phyloP scores from a whole-genome alignment of 2,888 invertebrate genomes.

The Ommatoiulus sabulosus region DNA sequence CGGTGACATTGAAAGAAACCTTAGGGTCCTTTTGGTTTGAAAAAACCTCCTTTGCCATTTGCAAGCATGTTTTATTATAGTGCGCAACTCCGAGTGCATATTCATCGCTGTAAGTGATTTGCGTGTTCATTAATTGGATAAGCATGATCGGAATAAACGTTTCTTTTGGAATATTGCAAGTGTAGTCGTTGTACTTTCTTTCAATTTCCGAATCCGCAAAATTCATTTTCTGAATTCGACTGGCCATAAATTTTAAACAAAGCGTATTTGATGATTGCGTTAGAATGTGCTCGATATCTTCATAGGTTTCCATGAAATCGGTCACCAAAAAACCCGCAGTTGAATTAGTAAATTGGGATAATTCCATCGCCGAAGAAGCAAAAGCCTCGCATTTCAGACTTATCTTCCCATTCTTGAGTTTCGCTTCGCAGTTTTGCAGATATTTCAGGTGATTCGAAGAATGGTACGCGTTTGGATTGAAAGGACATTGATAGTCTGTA shows the following conservation, averaged over 20 bases:
- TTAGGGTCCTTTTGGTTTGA: neutral
- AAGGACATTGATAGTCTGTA: neutral
- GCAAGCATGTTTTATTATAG: neutral
- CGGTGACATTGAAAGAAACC: neutral
- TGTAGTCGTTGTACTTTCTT: constrained; percentile 6
- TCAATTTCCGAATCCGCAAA: neutral
- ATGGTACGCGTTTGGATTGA: neutral
- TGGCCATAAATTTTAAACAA: constrained; percentile 25
- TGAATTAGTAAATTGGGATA: constrained; percentile 3
- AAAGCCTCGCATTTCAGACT: constrained; percentile 8
- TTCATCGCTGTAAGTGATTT: neutral
- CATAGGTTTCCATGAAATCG: constrained; percentile 16
- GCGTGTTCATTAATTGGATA: constrained; percentile 10
- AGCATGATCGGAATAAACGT: constrained; percentile 42
- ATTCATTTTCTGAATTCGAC: neutral
- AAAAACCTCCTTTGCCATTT: neutral
- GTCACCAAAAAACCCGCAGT: constrained; percentile 30
- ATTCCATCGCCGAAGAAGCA: constrained; percentile 24
- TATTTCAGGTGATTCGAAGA: neutral
- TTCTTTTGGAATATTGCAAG: neutral
- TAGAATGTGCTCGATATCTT: neutral
- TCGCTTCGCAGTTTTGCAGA: neutral
- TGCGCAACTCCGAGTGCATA: neutral
- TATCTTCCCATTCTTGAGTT: neutral
- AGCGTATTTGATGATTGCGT: neutral